Conservation (phyloP, 2,113 vertebrate species). For the Brachionichthys hirsutus region DNA sequence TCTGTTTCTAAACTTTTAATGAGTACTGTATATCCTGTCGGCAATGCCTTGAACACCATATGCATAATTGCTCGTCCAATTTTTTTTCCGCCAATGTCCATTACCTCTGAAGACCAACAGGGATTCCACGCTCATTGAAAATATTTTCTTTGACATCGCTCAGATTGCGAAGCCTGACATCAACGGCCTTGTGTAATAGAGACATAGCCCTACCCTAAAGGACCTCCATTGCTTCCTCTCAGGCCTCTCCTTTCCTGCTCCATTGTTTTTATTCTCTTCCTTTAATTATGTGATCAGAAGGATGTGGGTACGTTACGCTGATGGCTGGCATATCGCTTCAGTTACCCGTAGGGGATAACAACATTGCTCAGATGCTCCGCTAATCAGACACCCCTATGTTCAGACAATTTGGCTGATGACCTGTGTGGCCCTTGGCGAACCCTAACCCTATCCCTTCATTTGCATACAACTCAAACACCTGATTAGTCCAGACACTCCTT, state of each 20-base stretch:
- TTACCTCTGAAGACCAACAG: constrained; percentile 11
- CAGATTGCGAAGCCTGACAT: constrained; percentile 28
- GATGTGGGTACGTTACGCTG: constrained; percentile 12
- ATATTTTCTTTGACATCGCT: constrained; percentile 47
- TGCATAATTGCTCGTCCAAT: constrained; percentile 12
- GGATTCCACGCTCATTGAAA: constrained; percentile 6
- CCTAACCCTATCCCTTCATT: too few species aligned
- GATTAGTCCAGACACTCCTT: too few species aligned
- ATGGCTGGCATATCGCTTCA: constrained; percentile 29
- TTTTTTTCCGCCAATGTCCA: background rate
- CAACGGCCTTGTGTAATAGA: too few species aligned
- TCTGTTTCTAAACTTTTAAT: constrained; percentile 40
- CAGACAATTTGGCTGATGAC: too few species aligned
- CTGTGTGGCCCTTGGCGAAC: too few species aligned
- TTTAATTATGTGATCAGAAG: constrained; percentile 8
- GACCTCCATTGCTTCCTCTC: constrained; percentile 6
- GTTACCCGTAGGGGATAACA: constrained; percentile 29
- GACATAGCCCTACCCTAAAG: background rate
- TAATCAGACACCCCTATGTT: too few species aligned
- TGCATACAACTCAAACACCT: too few species aligned
- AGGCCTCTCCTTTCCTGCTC: background rate
- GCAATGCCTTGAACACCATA: constrained; percentile 7
- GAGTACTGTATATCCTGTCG: constrained; percentile 25
- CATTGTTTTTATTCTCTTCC: background rate
- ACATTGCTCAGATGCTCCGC: too few species aligned